phyloP scores from a whole-genome alignment of 1,140 invertebrate species.

The Bemisia tabaci region DNA sequence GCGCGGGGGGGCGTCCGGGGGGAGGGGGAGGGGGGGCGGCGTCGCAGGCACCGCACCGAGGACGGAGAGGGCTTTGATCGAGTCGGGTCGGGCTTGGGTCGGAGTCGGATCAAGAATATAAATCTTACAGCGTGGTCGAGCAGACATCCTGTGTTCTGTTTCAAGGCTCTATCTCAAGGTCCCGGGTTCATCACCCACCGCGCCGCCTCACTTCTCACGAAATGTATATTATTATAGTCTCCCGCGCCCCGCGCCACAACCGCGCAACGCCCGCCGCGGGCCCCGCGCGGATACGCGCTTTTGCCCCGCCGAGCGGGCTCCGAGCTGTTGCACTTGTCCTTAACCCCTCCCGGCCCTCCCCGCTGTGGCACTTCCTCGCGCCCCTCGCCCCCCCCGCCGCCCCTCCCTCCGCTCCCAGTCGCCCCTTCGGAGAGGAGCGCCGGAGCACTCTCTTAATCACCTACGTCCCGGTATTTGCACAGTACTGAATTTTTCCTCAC shows the following conservation, averaged over 20 bases:
- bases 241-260: neutral
- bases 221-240: neutral
- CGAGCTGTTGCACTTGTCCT: neutral
- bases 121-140: neutral
- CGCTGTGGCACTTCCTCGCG: neutral
- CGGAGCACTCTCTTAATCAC: no score
- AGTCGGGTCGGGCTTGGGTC: no score
- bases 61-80: neutral
- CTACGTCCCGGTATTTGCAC: no score
- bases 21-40: neutral
- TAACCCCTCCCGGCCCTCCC: neutral
- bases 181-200: neutral
- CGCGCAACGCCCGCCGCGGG: neutral
- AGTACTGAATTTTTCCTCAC: no score
- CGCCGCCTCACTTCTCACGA: neutral
- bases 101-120: neutral
- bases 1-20: neutral
- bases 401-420: no score
- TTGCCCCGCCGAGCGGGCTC: no score
- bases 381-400: no score
- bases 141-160: neutral
- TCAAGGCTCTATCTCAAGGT: neutral
- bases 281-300: no score
- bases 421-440: no score
- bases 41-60: neutral